Evolutionary conservation across 2,888 invertebrate species (phyloP).

Genomic region (Hemicrepidius hirtus): DNA sequence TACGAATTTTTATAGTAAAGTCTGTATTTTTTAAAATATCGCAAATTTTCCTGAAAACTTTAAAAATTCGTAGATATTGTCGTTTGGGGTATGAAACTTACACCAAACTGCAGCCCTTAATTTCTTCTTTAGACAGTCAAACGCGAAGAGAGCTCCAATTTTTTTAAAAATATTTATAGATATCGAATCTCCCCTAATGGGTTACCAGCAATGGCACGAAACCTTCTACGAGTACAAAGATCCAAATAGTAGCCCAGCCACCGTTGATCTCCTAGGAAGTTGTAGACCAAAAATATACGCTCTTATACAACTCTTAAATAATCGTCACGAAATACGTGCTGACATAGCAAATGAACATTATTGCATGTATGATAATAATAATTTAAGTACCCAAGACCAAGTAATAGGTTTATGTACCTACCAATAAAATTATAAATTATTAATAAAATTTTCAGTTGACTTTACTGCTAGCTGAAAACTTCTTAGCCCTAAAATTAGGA

Average conservation of each 20-base stretch:
- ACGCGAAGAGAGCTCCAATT: no score
- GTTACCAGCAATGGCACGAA: constrained; percentile 67
- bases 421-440: background rate
- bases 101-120: no score
- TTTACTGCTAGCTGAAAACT: constrained; percentile 70
- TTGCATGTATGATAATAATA: constrained; percentile 63
- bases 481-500: constrained; percentile 70
- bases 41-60: no score
- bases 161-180: no score
- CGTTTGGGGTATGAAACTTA: no score
- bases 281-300: constrained; percentile 72
- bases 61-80: no score
- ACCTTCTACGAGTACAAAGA: constrained; percentile 63
- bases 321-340: constrained; percentile 64
- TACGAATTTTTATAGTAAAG: no score
- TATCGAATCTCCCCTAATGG: constrained; percentile 69
- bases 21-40: no score
- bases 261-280: constrained; percentile 70
- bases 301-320: constrained; percentile 68
- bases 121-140: no score
- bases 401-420: constrained; percentile 62
- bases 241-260: constrained; percentile 64
- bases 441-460: constrained; percentile 67
- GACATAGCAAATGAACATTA: constrained; percentile 69
- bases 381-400: constrained; percentile 66